phyloP scores from a whole-genome alignment of 1,140 invertebrate genomes.

The Listronotus oregonensis region DNA sequence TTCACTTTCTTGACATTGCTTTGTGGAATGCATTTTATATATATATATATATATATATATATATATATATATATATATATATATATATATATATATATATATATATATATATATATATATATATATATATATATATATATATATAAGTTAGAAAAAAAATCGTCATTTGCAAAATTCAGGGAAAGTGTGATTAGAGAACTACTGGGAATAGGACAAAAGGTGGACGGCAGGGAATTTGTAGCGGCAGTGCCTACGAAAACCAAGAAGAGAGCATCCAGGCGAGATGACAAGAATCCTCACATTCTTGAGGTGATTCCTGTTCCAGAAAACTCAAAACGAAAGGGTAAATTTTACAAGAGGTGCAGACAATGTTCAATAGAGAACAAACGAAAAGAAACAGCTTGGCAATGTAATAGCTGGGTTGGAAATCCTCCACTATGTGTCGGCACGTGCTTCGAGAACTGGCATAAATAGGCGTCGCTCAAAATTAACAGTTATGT shows the following conservation, averaged over 20 bases:
- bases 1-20: too few species aligned
- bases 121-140: too few species aligned
- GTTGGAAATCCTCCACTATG: background rate
- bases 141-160: too few species aligned
- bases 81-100: too few species aligned
- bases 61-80: too few species aligned
- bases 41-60: too few species aligned
- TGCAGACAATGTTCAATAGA: background rate
- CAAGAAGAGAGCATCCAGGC: background rate
- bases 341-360: slow-evolving; percentile 1
- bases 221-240: background rate
- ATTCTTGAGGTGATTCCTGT: background rate
- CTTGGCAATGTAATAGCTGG: background rate
- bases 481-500: too few species aligned
- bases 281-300: background rate
- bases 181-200: too few species aligned
- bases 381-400: background rate
- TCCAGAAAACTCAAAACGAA: background rate
- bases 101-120: too few species aligned
- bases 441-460: background rate
- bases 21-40: too few species aligned
- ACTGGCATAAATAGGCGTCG: background rate
- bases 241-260: background rate
- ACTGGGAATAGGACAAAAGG: too few species aligned
- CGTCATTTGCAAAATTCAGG: too few species aligned